Percentiles rank a stretch among this genome's conserved stretches.
Evolutionary conservation across 2,113 vertebrate genomes (phyloP).

Genomic region (Condylura cristata): DNA sequence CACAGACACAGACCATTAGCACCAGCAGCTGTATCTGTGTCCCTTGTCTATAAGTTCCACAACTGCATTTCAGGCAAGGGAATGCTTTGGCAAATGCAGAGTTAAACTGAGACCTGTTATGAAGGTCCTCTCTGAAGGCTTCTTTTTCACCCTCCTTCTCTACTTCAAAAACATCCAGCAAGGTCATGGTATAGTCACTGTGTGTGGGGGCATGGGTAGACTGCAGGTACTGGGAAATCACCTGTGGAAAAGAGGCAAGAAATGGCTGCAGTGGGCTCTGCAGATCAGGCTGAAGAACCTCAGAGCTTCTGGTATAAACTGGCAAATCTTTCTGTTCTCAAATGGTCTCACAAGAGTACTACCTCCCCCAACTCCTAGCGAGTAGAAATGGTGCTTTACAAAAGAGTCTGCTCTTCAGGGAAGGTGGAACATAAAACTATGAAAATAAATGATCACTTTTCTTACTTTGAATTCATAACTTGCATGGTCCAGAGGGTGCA

Average conservation of each 20-base stretch:
- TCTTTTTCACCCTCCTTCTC: constrained; percentile 86
- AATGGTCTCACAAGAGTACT: not conserved
- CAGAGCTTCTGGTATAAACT: not conserved
- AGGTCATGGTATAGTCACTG: constrained; percentile 89
- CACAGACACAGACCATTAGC: not conserved
- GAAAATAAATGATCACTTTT: constrained; percentile 35
- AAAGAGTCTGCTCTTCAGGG: constrained; percentile 1
- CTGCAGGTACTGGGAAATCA: constrained; percentile 89
- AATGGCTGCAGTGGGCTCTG: not conserved
- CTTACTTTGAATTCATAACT: constrained; percentile 88
- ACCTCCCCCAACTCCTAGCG: not conserved
- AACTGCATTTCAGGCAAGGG: not conserved
- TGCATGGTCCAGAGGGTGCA: constrained; percentile 85
- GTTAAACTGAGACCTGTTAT: constrained; percentile 87
- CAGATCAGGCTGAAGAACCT: not conserved
- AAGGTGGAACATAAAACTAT: not conserved
- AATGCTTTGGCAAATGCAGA: not conserved
- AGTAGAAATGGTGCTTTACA: constrained; percentile 5
- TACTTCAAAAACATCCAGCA: constrained; percentile 90
- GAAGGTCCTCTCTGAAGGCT: constrained; percentile 86
- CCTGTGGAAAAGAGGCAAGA: constrained; percentile 73
- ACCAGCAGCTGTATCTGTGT: not conserved
- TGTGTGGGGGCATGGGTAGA: constrained; percentile 93
- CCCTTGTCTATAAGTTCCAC: not conserved
- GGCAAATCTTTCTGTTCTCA: not conserved